Evolutionary conservation across 2,797 vertebrate genomes (phyloP), one percentile per base, ranked within the genome.

Genomic region (Rhinogobio ventralis): DNA sequence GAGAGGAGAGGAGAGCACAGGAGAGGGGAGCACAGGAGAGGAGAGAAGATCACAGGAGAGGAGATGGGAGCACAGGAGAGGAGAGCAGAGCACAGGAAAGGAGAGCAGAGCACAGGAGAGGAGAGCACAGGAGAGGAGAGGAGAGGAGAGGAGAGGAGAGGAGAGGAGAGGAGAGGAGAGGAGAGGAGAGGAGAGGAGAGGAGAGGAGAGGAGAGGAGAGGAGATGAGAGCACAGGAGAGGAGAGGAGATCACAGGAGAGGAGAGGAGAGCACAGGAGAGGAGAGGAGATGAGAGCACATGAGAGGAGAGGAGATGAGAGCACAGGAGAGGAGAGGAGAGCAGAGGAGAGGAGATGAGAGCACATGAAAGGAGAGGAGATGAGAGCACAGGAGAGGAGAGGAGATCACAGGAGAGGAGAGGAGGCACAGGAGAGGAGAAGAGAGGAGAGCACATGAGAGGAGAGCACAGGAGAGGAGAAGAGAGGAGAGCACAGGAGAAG

Each of bases 371-470:
- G 1, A 23, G 7, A 53, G 53, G 1, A 20, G 2, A 53, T 19
- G 19, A 53, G 7, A 20, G 4, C 15, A 51, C 4, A 51, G 0
- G 20, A 55, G 53, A 55, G 2, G 20, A 9, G 51, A 53, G 51
- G 19, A 23, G 46, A 49, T 13, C 39, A 42, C 39, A 42, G 7
- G 20, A 9, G 3, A 55, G 53, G 8, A 55, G 8, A 55, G 53
- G 0, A 46, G 11, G 51, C 0, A 53, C 0, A 23, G 19, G 19
- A 20, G 0, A 8, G 2, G 51, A 53, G 2, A 53, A 20, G 1
- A 57, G 8, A 57, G 1, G 0, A 55, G 20, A 23, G 49, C 0
- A 51, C 0, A 55, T 2, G 20, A 23, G 1, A 55, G 5, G 20
- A n/a, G 9, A 57, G 3, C 0, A 53, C 0, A 53, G 20, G 8